phyloP scores from a whole-genome alignment of 92 coral and sea anemone species.

The Epizoanthus fatuus region DNA sequence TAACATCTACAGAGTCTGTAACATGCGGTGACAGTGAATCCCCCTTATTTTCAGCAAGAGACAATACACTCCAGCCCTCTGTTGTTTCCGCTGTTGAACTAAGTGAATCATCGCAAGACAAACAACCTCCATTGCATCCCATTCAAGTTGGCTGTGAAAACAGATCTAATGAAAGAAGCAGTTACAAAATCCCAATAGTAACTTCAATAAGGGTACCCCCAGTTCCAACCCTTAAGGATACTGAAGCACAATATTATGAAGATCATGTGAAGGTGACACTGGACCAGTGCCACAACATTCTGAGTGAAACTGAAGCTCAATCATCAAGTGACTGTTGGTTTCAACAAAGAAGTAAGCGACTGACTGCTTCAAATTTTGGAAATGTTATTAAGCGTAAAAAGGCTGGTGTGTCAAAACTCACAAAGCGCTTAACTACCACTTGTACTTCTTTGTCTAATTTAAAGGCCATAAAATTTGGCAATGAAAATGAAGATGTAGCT shows the following conservation, averaged over 20 bases:
- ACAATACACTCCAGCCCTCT: no score
- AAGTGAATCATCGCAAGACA: no score
- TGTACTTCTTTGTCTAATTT: constrained; percentile 46
- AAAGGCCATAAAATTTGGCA: constrained; percentile 47
- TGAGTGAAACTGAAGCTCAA: constrained; percentile 43
- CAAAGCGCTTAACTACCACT: constrained; percentile 47
- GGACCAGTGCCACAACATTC: constrained; percentile 23
- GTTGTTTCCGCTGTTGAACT: no score
- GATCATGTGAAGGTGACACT: constrained; percentile 32
- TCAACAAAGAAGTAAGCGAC: constrained; percentile 40
- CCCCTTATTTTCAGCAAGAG: no score
- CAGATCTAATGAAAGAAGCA: no score
- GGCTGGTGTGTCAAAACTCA: constrained; percentile 49
- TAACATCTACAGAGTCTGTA: no score
- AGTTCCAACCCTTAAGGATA: constrained; percentile 37
- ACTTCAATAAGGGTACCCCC: constrained; percentile 26
- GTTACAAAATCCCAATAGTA: no score
- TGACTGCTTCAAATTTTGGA: constrained; percentile 64
- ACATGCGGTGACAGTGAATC: no score
- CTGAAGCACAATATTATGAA: constrained; percentile 34
- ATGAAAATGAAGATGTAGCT: constrained; percentile 34
- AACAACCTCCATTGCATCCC: no score
- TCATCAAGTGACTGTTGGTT: constrained; percentile 53
- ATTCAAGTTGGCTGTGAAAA: no score
- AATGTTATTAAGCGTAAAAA: constrained; percentile 41